Conservation (phyloP, 2,888 invertebrate genomes). For the Blomia tropicalis region DNA sequence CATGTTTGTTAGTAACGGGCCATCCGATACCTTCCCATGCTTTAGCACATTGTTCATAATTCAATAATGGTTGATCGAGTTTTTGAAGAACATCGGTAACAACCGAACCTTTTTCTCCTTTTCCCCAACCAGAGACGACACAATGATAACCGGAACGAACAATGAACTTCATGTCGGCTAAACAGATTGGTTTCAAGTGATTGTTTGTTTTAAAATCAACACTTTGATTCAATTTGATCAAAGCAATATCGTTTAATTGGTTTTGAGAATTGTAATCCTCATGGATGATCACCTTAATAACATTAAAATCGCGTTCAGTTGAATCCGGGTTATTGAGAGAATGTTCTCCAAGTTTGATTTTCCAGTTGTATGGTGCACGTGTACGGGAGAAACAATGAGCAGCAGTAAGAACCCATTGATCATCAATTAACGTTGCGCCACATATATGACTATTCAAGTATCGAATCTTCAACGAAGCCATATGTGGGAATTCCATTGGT, state of each 20-base stretch:
- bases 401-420: slow-evolving; percentile 14
- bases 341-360: slow-evolving; percentile 17
- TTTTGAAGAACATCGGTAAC: slow-evolving; percentile 8
- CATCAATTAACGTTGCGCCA: slow-evolving; percentile 17
- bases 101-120: slow-evolving; percentile 6
- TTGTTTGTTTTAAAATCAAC: not conserved
- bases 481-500: slow-evolving; percentile 15
- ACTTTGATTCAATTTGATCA: not conserved
- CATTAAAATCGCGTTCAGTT: slow-evolving; percentile 7
- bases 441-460: slow-evolving; percentile 15
- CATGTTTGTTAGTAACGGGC: slow-evolving; percentile 5
- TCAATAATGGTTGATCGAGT: not conserved
- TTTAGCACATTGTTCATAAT: not conserved
- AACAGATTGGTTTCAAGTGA: slow-evolving; percentile 8
- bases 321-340: not conserved
- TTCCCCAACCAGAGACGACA: slow-evolving; percentile 19
- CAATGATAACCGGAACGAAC: slow-evolving; percentile 3
- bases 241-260: slow-evolving; percentile 15
- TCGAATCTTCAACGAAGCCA: slow-evolving; percentile 12
- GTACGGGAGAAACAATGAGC: slow-evolving; percentile 18
- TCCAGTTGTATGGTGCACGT: not conserved
- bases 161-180: not conserved
- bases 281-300: slow-evolving; percentile 14
- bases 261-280: slow-evolving; percentile 7
- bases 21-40: slow-evolving; percentile 11